Evolutionary conservation across 1,140 invertebrate species (phyloP).

Genomic region (Heliconius himera): DNA sequence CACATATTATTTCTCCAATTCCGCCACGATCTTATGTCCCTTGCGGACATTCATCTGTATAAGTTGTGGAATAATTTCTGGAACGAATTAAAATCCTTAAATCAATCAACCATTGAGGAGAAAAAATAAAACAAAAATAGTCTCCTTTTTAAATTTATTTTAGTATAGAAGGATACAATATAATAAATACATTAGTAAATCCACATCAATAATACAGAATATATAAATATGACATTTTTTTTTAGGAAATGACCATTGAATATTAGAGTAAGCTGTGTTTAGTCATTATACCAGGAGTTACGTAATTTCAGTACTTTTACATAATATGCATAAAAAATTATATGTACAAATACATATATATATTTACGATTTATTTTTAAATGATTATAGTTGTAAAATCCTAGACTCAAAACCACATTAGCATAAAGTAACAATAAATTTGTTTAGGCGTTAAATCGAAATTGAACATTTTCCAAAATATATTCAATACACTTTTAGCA

Average conservation of each 20-base stretch:
- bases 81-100: too few species aligned
- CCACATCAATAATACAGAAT: not conserved
- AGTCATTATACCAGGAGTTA: not conserved
- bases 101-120: too few species aligned
- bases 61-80: too few species aligned
- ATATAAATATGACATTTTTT: not conserved
- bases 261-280: not conserved
- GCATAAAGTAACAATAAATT: not conserved
- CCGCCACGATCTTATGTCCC: too few species aligned
- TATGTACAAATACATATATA: not conserved
- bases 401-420: not conserved
- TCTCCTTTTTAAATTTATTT: not conserved
- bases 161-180: not conserved
- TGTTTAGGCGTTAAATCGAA: not conserved
- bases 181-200: not conserved
- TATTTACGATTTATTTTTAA: not conserved
- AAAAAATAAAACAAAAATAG: not conserved
- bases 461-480: too few species aligned
- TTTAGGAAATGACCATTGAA: too few species aligned
- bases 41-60: too few species aligned
- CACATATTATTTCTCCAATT: too few species aligned
- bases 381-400: not conserved
- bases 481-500: too few species aligned
- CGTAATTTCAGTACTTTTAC: not conserved
- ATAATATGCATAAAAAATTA: not conserved